phyloP scores from a whole-genome alignment of 2,888 invertebrate species.

The Coronaproctus castanopsis region DNA sequence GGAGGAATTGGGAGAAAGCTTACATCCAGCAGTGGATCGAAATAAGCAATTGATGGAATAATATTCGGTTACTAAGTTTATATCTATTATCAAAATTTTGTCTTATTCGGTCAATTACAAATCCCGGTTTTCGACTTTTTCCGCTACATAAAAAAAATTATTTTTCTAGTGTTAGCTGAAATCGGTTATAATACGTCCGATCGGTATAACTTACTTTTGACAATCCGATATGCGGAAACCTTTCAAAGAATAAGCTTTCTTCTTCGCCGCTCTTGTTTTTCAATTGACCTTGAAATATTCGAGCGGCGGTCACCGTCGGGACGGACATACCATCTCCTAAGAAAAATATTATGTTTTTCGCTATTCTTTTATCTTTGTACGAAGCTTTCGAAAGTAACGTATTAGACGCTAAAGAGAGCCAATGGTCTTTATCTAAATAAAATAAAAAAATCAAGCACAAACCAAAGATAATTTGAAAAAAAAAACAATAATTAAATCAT shows the following conservation, averaged over 20 bases:
- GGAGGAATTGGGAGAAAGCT: no score
- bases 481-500: no score
- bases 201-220: conserved; percentile 69
- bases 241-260: conserved; percentile 53
- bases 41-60: no score
- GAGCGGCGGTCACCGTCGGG: conserved; percentile 58
- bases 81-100: no score
- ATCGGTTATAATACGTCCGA: no score
- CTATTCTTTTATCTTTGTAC: conserved; percentile 27
- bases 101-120: no score
- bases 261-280: conserved; percentile 35
- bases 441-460: not conserved
- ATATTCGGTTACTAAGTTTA: no score
- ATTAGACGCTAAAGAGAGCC: not conserved
- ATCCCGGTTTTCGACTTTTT: no score
- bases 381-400: not conserved
- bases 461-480: no score
- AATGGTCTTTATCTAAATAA: not conserved
- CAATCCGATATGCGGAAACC: conserved; percentile 62
- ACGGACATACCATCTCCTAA: conserved; percentile 84
- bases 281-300: conserved; percentile 49
- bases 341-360: conserved; percentile 68
- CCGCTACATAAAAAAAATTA: no score
- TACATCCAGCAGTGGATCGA: no score
- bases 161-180: no score